phyloP scores from a whole-genome alignment of 2,888 invertebrate species.

The Furcula furcula region DNA sequence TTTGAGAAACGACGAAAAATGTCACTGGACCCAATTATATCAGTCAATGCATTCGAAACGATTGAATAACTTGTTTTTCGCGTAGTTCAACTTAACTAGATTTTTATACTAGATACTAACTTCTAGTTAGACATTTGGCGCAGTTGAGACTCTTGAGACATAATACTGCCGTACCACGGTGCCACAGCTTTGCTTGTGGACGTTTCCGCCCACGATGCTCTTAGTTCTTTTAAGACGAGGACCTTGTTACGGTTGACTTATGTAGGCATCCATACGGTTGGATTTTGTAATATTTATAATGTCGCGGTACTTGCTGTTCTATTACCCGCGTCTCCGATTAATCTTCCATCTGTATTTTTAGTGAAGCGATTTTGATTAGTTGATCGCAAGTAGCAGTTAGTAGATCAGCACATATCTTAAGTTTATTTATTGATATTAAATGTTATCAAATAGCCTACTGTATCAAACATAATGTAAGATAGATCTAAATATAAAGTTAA shows the following conservation, averaged over 20 bases:
- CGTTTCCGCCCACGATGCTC: conserved; percentile 66
- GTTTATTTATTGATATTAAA: conserved; percentile 8
- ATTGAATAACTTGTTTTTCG: conserved; percentile 1
- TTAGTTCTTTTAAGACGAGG: conserved; percentile 57
- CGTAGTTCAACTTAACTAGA: background rate
- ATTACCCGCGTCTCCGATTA: conserved; percentile 45
- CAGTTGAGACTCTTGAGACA: conserved; percentile 38
- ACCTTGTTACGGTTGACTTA: conserved; percentile 59
- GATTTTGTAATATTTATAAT: conserved; percentile 47
- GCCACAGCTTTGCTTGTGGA: conserved; percentile 39
- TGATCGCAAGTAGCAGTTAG: conserved; percentile 21
- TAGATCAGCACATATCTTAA: conserved; percentile 13
- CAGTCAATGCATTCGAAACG: conserved; percentile 6
- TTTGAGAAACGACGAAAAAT: conserved; percentile 26
- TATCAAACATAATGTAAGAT: conserved; percentile 36
- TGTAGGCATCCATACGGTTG: conserved; percentile 48
- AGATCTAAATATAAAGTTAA: conserved; percentile 36
- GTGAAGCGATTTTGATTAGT: conserved; percentile 57
- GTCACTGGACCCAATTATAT: conserved; percentile 7
- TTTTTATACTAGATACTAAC: background rate
- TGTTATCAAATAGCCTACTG: conserved; percentile 17
- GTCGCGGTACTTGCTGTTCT: conserved; percentile 46
- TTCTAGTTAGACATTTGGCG: conserved; percentile 10
- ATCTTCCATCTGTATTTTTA: conserved; percentile 40
- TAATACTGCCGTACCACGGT: conserved; percentile 28